Conservation (phyloP, 2,888 invertebrate species). For the Euplagia quadripunctaria region DNA sequence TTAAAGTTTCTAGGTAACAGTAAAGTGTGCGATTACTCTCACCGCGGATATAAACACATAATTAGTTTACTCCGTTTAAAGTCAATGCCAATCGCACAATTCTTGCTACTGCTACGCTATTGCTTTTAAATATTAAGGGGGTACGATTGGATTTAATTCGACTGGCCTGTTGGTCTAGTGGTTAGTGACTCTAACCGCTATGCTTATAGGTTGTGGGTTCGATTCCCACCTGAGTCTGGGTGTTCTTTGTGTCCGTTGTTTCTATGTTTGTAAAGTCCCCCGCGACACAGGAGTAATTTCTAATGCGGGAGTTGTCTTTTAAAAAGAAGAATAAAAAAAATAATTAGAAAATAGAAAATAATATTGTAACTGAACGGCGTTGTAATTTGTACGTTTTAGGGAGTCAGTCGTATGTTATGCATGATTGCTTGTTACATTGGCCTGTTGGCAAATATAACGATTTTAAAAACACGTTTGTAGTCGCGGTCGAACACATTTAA, state of each 20-base stretch:
- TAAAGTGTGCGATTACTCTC: conserved; percentile 58
- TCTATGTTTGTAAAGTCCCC: too few relatives aligned
- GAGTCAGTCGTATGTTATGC: background rate
- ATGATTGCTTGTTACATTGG: background rate
- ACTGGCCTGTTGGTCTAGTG: too few relatives aligned
- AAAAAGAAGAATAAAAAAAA: too few relatives aligned
- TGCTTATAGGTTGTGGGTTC: too few relatives aligned
- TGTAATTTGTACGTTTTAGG: background rate
- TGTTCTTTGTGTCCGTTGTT: too few relatives aligned
- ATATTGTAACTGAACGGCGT: background rate
- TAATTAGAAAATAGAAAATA: too few relatives aligned
- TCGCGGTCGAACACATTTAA: background rate
- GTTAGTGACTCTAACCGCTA: too few relatives aligned
- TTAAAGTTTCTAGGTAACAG: conserved; percentile 74
- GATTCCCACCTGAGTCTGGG: too few relatives aligned
- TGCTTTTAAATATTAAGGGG: conserved; percentile 9
- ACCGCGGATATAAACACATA: conserved; percentile 63
- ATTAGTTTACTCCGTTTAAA: conserved; percentile 54
- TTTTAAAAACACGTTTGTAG: background rate
- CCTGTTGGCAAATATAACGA: background rate
- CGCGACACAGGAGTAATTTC: too few relatives aligned
- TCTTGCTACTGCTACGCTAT: conserved; percentile 17
- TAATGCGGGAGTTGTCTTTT: too few relatives aligned
- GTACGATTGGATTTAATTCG: background rate
- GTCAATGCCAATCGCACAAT: conserved; percentile 37